Base-by-base conservation (phyloP, 2,113 vertebrate genomes). In the Odocoileus hemionus region DNA sequence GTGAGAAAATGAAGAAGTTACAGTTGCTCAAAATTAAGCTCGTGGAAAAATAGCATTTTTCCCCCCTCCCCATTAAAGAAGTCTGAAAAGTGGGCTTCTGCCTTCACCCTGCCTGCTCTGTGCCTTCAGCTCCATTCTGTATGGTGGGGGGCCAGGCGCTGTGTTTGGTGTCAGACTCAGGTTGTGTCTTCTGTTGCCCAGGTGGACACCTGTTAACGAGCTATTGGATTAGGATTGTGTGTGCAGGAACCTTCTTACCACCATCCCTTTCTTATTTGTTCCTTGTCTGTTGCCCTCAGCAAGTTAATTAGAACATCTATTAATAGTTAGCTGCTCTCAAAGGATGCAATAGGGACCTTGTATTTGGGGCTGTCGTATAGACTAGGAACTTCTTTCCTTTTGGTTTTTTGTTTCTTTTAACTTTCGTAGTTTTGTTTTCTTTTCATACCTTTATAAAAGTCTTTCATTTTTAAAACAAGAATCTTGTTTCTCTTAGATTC, bases 401-500 rank as follows among this genome's bases (percentile, higher is more conserved):
- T 86, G 61, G 14, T 12, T 78, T 74, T 91, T 70, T 90, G 15
- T 95, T 80, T 84, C 9, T 8, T 61, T 45, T 33, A 10, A 17
- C 7, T 80, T 93, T 76, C 36, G 86, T 61, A 57, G 19, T 93
- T 86, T 5, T 10, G 2, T 93, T 61, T 55, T 57, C 45, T n/a
- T 94, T 25, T 89, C 25, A 30, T 92, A 39, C n/a, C 15, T 96
- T 94, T 55, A 58, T 78, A 45, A 64, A 93, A 45, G 19, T 17
- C 19, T 70, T 89, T 92, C n/a, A 14, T 93, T 96, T 58, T 94
- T 97, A 92, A 98, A 96, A 47, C 36, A 64, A 70, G 36, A 70
- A 54, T 74, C 54, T 97, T 83, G 57, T 98, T 15, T 79, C 54
- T 96, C 98, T 58, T 74, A 99, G 99, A 99, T 99, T 98, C 99